A percentile compares a stretch with the other conserved stretches of the same genome.
phyloP scores from a whole-genome alignment of 2,113 vertebrate species.

The Seriola dumerili region DNA sequence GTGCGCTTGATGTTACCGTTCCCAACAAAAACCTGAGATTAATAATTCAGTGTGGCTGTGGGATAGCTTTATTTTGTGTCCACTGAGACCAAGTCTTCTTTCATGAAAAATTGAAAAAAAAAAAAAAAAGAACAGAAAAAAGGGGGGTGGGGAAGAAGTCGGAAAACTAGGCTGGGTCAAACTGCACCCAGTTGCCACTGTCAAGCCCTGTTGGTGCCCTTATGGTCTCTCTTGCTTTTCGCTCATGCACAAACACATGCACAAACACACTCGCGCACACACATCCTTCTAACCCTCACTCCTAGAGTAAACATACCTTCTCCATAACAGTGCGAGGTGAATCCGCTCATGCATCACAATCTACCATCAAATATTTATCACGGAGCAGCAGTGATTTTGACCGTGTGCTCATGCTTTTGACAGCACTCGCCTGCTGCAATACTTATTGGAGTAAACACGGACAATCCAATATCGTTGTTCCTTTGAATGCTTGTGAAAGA shows the following conservation, averaged over 20 bases:
- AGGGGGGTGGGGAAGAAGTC: slow-evolving; percentile 18
- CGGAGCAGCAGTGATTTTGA: slow-evolving; percentile 80
- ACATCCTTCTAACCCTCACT: slow-evolving; percentile 44
- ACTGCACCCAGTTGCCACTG: slow-evolving; percentile 52
- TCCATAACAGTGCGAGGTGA: slow-evolving; percentile 79
- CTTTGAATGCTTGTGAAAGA: slow-evolving; percentile 63
- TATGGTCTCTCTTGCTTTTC: slow-evolving; percentile 16
- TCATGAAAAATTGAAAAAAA: slow-evolving; percentile 73
- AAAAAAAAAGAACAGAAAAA: slow-evolving; percentile 11
- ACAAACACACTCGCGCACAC: slow-evolving; percentile 10
- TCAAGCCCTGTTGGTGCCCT: slow-evolving; percentile 55
- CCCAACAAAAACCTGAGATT: slow-evolving; percentile 74
- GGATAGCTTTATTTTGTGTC: slow-evolving; percentile 80
- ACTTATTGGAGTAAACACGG: slow-evolving; percentile 77
- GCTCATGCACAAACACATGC: slow-evolving; percentile 24
- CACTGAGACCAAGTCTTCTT: slow-evolving; percentile 73
- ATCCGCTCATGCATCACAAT: slow-evolving; percentile 81
- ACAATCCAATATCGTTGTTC: slow-evolving; percentile 74
- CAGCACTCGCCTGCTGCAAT: slow-evolving; percentile 77
- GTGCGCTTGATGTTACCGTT: slow-evolving; percentile 70
- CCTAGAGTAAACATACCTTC: slow-evolving; percentile 73
- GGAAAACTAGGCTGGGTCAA: slow-evolving; percentile 64
- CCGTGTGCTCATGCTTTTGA: slow-evolving; percentile 81
- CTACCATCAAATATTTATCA: slow-evolving; percentile 85
- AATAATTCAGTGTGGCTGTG: slow-evolving; percentile 78